Evolutionary conservation across 1,140 invertebrate species (phyloP).

Genomic region (Procambarus clarkii): DNA sequence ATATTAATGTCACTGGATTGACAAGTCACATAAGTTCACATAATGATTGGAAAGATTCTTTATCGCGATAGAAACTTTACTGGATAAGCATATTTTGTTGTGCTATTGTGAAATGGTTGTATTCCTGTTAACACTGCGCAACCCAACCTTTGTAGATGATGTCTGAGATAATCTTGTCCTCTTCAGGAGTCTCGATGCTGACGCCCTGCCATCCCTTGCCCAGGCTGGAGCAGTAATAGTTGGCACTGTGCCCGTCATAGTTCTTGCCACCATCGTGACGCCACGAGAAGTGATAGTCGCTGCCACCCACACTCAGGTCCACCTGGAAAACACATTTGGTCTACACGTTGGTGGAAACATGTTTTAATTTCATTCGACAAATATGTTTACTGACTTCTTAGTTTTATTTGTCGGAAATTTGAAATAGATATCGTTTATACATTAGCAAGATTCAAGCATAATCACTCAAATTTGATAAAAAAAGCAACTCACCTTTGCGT

Average conservation of each 20-base stretch:
- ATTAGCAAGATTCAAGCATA: neutral
- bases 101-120: too few relatives aligned
- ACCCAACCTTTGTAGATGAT: conserved; percentile 39
- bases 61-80: too few relatives aligned
- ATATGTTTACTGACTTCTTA: neutral
- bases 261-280: conserved; percentile 39
- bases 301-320: conserved; percentile 11
- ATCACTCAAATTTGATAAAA: neutral
- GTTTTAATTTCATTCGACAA: neutral
- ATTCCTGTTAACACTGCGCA: too few relatives aligned
- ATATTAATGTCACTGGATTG: too few relatives aligned
- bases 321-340: neutral
- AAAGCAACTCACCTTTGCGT: neutral
- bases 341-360: neutral
- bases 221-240: conserved; percentile 28
- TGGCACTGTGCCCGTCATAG: conserved; percentile 20
- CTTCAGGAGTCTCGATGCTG: conserved; percentile 37
- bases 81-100: too few relatives aligned
- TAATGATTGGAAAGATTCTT: too few relatives aligned
- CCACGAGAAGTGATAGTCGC: conserved; percentile 60
- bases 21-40: too few relatives aligned
- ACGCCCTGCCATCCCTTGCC: conserved; percentile 44
- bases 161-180: conserved; percentile 13
- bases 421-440: neutral
- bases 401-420: neutral